Percentiles rank a stretch among this genome's conserved stretches.
Evolutionary conservation across 2,797 vertebrate species (phyloP).

Genomic region (Peromyscus attwateri): DNA sequence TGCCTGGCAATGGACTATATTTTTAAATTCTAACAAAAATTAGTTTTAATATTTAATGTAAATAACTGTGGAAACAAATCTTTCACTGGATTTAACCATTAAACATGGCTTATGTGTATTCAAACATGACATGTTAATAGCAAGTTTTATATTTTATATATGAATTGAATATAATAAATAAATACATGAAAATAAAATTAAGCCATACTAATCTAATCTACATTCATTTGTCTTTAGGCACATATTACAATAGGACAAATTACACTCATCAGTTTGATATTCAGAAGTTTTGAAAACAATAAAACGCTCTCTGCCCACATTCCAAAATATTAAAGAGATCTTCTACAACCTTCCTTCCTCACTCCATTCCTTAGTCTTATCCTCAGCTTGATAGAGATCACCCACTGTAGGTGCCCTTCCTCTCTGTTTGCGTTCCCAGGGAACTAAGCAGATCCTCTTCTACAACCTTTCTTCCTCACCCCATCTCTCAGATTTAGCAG

Average conservation of each 20-base stretch:
- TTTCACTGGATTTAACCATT: not conserved
- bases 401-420: no score
- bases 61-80: not conserved
- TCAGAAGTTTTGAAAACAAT: not conserved
- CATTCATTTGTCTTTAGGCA: not conserved
- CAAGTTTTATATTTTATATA: not conserved
- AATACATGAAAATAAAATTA: not conserved
- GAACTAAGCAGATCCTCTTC: no score
- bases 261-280: not conserved
- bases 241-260: not conserved
- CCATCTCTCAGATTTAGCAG: no score
- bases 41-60: not conserved
- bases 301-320: no score
- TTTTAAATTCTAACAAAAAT: not conserved
- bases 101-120: not conserved
- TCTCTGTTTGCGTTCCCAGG: rapidly evolving
- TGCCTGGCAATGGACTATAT: not conserved
- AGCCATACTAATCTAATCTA: not conserved
- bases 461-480: no score
- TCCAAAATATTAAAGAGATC: no score
- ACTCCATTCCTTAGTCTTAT: no score
- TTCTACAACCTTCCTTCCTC: no score
- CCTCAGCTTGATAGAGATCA: no score
- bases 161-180: not conserved
- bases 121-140: no score